Conservation (phyloP, 2,888 invertebrate species). For the Hemithea aestivaria region DNA sequence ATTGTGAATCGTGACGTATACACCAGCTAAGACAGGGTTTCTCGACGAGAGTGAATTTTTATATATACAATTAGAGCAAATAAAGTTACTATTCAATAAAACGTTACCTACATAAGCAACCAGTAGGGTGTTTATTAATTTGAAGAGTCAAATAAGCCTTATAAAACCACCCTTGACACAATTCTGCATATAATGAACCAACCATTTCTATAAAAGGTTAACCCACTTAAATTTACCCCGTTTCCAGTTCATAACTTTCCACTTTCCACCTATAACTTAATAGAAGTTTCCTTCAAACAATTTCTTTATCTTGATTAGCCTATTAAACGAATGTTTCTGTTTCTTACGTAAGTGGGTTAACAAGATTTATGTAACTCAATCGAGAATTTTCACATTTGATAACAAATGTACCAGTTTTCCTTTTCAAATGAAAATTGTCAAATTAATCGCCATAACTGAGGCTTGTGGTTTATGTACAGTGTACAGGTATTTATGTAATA, state of each 20-base stretch:
- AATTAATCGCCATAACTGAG: slow-evolving; percentile 7
- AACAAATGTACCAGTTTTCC: slow-evolving; percentile 20
- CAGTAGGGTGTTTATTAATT: too few species aligned
- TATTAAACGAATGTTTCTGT: slow-evolving; percentile 45
- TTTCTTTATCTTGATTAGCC: slow-evolving; percentile 46
- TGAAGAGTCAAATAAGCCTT: not conserved
- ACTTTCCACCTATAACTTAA: slow-evolving; percentile 8
- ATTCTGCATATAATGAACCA: too few species aligned
- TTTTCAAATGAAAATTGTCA: slow-evolving; percentile 8
- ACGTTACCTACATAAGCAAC: too few species aligned
- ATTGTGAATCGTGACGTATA: too few species aligned
- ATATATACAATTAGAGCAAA: too few species aligned
- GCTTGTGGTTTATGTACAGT: slow-evolving; percentile 4
- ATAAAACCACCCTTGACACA: not conserved
- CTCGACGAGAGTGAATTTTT: too few species aligned
- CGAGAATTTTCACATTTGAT: slow-evolving; percentile 32
- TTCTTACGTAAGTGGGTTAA: slow-evolving; percentile 45
- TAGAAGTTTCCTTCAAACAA: slow-evolving; percentile 10
- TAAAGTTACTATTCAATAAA: too few species aligned
- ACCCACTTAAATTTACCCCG: too few species aligned
- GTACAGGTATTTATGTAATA: too few species aligned
- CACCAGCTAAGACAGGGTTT: too few species aligned
- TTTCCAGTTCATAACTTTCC: not conserved
- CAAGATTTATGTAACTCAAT: slow-evolving; percentile 46
- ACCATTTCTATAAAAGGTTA: too few species aligned